phyloP scores from a whole-genome alignment of 2,113 vertebrate genomes.

The Brevimyrus niger region DNA sequence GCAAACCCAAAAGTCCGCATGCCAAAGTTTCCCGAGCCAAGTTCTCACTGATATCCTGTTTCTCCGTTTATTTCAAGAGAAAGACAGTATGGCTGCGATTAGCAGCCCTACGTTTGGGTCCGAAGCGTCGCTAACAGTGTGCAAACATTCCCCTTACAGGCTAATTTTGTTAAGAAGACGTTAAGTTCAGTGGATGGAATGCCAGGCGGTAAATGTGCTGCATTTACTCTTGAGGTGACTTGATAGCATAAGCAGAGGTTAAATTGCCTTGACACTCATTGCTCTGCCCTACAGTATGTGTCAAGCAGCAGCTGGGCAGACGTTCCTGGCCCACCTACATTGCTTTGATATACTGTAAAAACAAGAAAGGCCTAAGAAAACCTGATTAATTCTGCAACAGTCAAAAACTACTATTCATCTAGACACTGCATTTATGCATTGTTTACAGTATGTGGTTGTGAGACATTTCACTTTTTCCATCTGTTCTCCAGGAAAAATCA shows the following conservation, averaged over 20 bases:
- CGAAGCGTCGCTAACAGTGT: neutral
- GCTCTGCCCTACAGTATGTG: neutral
- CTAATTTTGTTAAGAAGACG: neutral
- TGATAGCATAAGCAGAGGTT: neutral
- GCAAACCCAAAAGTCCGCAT: neutral
- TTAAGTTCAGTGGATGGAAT: neutral
- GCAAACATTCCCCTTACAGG: neutral
- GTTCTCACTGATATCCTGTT: constrained; percentile 2
- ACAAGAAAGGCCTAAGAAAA: neutral
- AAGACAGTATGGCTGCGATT: neutral
- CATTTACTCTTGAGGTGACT: neutral
- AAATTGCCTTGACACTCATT: neutral
- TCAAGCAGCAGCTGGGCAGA: neutral
- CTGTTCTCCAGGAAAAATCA: neutral
- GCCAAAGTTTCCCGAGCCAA: neutral
- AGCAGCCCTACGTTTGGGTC: neutral
- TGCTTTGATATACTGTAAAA: neutral
- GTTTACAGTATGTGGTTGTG: neutral
- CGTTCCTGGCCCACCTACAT: neutral
- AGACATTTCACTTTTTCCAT: neutral
- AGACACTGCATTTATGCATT: neutral
- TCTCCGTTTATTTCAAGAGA: neutral
- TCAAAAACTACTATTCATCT: neutral
- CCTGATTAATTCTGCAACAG: neutral
- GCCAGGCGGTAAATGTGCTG: neutral